Evolutionary conservation across 2,797 vertebrate species (phyloP).

Genomic region (Phrynocephalus guinanensis): DNA sequence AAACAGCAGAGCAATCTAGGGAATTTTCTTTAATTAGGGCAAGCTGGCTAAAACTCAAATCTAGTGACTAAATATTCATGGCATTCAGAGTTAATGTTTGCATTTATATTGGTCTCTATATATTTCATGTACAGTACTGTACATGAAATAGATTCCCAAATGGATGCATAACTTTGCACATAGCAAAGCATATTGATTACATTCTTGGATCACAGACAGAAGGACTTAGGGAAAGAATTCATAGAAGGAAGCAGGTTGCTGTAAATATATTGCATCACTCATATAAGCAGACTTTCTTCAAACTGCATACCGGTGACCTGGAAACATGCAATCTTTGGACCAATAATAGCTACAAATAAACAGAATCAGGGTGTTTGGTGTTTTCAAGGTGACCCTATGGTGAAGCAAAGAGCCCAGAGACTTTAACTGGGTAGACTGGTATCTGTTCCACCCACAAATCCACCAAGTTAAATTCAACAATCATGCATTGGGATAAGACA

Average conservation of each 20-base stretch:
- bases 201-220: constrained; percentile 68
- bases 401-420: too few relatives aligned
- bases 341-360: too few relatives aligned
- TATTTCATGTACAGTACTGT: constrained; percentile 73
- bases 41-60: constrained; percentile 46
- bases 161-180: constrained; percentile 66
- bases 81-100: constrained; percentile 58
- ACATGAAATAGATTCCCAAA: constrained; percentile 65
- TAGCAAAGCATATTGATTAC: constrained; percentile 60
- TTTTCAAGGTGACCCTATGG: too few relatives aligned
- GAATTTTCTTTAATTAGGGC: constrained; percentile 25
- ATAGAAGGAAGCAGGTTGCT: constrained; percentile 63
- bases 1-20: constrained; percentile 37
- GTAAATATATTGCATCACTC: constrained; percentile 36
- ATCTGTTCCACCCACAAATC: too few relatives aligned
- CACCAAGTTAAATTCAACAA: too few relatives aligned
- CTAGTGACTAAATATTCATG: constrained; percentile 46
- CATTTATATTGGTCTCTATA: constrained; percentile 61
- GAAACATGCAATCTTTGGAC: too few relatives aligned
- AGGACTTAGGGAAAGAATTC: constrained; percentile 69
- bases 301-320: constrained; percentile 37
- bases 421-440: too few relatives aligned
- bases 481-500: too few relatives aligned
- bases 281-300: constrained; percentile 50
- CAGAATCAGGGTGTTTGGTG: too few relatives aligned